These are phyloP conservation scores for Notarius lentiginosus DNA, from an alignment of 2,113 vertebrate genomes.

Conservation along the genomic window DNA sequence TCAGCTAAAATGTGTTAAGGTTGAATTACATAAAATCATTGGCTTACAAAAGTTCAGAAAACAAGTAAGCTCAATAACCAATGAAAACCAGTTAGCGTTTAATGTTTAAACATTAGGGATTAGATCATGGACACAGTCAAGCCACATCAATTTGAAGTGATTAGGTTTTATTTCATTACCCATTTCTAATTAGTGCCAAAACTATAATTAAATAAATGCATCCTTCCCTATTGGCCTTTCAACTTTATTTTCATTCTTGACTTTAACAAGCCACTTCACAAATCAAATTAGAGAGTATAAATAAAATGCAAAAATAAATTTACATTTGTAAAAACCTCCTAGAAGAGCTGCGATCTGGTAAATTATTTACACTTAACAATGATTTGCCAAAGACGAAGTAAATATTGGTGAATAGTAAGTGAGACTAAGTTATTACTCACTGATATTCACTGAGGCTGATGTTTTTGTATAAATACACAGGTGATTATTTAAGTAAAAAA, in stretches of 20 bases:
- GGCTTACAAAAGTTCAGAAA: not conserved
- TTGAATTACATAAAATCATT: not conserved
- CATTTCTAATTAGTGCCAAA: not conserved
- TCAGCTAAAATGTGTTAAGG: not conserved
- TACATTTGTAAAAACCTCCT: not conserved
- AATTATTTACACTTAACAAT: not conserved
- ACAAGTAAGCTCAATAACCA: not conserved
- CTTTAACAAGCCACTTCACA: not conserved
- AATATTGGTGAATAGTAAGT: too few species aligned
- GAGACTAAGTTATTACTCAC: too few species aligned
- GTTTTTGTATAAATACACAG: too few species aligned
- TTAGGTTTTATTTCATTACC: not conserved
- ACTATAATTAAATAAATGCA: not conserved
- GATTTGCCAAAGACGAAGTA: too few species aligned
- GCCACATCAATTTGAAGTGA: not conserved
- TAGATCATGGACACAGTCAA: slow-evolving; percentile 1
- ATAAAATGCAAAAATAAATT: not conserved
- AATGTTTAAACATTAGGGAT: not conserved
- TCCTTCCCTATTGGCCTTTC: not conserved
- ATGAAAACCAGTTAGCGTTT: not conserved
- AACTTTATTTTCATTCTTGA: not conserved
- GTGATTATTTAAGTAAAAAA: too few species aligned
- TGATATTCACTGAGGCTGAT: too few species aligned
- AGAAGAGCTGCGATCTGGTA: not conserved
- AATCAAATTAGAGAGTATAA: not conserved